phyloP scores from a whole-genome alignment of 1,140 invertebrate genomes.

The Drosophila lacertosa region DNA sequence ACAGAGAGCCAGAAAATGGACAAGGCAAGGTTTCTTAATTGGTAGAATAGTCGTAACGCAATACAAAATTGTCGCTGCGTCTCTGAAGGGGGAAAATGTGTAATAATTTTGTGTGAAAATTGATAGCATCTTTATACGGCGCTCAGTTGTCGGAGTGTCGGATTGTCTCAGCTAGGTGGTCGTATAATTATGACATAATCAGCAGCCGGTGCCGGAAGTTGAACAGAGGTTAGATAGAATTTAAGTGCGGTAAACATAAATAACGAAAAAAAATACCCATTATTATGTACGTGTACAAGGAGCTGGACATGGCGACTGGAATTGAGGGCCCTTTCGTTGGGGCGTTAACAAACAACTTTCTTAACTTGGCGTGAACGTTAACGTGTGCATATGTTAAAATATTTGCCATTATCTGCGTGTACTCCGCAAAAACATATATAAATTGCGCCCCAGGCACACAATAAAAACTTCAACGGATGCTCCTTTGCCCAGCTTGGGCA shows the following conservation, averaged over 20 bases:
- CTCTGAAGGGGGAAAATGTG: conserved; percentile 39
- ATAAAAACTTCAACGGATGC: conserved; percentile 71
- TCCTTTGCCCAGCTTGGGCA: not conserved
- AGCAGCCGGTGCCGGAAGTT: conserved; percentile 43
- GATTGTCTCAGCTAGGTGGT: conserved; percentile 50
- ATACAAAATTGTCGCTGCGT: conserved; percentile 48
- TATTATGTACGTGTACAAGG: conserved; percentile 3
- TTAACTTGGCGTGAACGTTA: conserved; percentile 54
- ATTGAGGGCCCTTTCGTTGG: conserved; percentile 3
- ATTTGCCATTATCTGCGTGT: conserved; percentile 65
- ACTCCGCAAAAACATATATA: conserved; percentile 53
- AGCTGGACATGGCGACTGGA: not conserved
- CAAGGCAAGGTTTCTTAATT: conserved; percentile 60
- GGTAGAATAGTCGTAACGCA: conserved; percentile 55
- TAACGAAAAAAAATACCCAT: not conserved
- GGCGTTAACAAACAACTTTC: conserved; percentile 73
- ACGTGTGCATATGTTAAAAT: conserved; percentile 64
- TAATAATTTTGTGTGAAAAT: conserved; percentile 66
- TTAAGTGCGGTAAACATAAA: conserved; percentile 1
- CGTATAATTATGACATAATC: conserved; percentile 70
- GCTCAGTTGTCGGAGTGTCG: not conserved
- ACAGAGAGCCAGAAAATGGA: conserved; percentile 34
- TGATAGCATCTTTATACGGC: conserved; percentile 70
- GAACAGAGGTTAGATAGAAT: conserved; percentile 28
- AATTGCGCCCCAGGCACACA: conserved; percentile 53